Base-by-base conservation (phyloP, 1,140 invertebrate genomes). In the Adoxophyes honmai region DNA sequence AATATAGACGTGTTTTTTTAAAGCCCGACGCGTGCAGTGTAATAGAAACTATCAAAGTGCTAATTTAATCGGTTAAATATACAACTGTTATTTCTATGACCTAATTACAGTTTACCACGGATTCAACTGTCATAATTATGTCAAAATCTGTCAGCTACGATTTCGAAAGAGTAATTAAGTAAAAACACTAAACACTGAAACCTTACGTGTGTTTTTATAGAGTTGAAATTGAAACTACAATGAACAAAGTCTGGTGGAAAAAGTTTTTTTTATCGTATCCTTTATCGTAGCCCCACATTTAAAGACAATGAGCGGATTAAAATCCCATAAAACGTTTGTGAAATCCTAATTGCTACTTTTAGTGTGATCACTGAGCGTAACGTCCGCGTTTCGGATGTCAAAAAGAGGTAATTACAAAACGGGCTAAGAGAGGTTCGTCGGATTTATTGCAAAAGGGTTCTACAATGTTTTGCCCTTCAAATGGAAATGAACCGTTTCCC, bases 281-380 rank as follows among this genome's bases (percentile, higher is more conserved):
- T 48, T 48, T 48, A 44, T 13, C 16, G 42, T 48, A 28, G 18
- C 18, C 14, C 42, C 42, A 48, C 38, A 16, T n/a, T 0, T 28
- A 3, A 16, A 48, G 42, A 48, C 42, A 48, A 48, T 48, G 42
- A 11, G 21, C 18, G 42, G 42, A 48, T 48, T 48, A 48, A 48
- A 48, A 48, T 21, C 4, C 42, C 42, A 48, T 48, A 48, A 48
- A 28, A 28, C 16, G 3, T 48, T 48, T 48, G 42, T 48, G 42
- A 48, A 48, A 48, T 33, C 42, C 42, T 48, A 48, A 48, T 48
- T 48, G 21, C 42, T 21, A 48, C 42, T 21, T 18, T 48, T 48
- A 48, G 21, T 7, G 42, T 48, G 18, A 18, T 48, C 21, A 48
- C 42, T 18, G 42, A 48, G 18, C 42, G 42, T 48, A 18, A n/a